Evolutionary conservation across 2,888 invertebrate species (phyloP).

Genomic region (Dryococelus australis): DNA sequence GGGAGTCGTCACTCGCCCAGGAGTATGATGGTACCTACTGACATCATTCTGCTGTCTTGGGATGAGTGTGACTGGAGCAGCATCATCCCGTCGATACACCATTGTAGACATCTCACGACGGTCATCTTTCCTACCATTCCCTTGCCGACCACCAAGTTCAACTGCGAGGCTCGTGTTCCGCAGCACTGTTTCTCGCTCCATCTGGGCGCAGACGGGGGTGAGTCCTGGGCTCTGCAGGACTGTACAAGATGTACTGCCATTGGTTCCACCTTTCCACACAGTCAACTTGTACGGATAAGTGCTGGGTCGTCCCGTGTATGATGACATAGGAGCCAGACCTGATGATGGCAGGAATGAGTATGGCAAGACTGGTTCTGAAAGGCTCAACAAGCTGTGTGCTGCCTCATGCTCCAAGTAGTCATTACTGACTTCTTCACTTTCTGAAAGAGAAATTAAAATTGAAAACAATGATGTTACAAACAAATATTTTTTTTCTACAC

Average conservation of each 20-base stretch:
- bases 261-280: slow-evolving; percentile 40
- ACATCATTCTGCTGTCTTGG: slow-evolving; percentile 40
- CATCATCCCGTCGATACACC: slow-evolving; percentile 51
- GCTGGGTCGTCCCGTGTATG: slow-evolving; percentile 70
- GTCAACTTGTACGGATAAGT: slow-evolving; percentile 70
- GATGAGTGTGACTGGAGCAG: slow-evolving; percentile 43
- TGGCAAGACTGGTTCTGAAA: slow-evolving; percentile 65
- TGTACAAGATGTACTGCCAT: slow-evolving; percentile 24
- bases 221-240: slow-evolving; percentile 46
- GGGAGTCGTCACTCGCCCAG: slow-evolving; percentile 49
- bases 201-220: slow-evolving; percentile 49
- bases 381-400: slow-evolving; percentile 79
- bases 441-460: not conserved
- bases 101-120: slow-evolving; percentile 41
- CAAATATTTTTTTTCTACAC: too few species aligned
- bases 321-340: slow-evolving; percentile 61
- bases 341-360: slow-evolving; percentile 51
- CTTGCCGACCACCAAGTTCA: slow-evolving; percentile 39
- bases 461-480: too few species aligned
- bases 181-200: slow-evolving; percentile 49
- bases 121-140: slow-evolving; percentile 28
- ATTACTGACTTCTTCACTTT: slow-evolving; percentile 40
- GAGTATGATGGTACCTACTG: slow-evolving; percentile 57
- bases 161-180: slow-evolving; percentile 48
- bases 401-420: slow-evolving; percentile 77